Conservation (phyloP, 2,113 vertebrate genomes). For the Microcebus lehilahytsara region DNA sequence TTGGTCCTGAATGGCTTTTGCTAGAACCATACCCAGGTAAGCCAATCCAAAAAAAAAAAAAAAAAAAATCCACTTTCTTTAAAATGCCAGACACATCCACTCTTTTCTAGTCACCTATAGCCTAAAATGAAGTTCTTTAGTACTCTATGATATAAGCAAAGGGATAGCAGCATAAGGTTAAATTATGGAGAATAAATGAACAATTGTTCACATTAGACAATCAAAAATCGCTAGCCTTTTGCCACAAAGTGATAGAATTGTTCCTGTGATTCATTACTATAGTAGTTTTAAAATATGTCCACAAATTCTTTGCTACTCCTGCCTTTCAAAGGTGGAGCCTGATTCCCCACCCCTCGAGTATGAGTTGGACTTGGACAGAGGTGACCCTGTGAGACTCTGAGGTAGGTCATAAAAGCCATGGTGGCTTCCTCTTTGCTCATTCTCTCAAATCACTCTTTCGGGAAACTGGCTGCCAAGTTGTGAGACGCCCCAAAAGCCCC, state of each 20-base stretch:
- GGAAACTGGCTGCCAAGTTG: not conserved
- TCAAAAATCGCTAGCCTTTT: not conserved
- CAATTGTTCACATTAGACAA: not conserved
- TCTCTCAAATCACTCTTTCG: not conserved
- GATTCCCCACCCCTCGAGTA: not conserved
- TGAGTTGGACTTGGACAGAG: not conserved
- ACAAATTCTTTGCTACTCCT: not conserved
- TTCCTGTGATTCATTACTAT: not conserved
- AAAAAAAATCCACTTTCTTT: not conserved
- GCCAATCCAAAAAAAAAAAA: not conserved
- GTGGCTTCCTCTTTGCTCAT: not conserved
- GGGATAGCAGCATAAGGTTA: not conserved
- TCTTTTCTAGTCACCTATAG: not conserved
- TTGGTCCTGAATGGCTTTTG: not conserved
- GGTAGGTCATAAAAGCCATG: rapidly evolving
- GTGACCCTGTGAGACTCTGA: not conserved
- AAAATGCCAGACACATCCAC: not conserved
- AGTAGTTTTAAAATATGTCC: not conserved
- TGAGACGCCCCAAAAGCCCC: not conserved
- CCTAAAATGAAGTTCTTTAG: not conserved
- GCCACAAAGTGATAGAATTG: not conserved
- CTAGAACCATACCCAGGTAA: not conserved
- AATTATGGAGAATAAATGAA: not conserved
- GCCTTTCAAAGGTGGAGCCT: not conserved
- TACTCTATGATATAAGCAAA: not conserved